Percentiles rank a stretch among this genome's conserved stretches.
Conservation (phyloP, 1,140 invertebrate genomes). For the Cyrtorhinus lividipennis region DNA sequence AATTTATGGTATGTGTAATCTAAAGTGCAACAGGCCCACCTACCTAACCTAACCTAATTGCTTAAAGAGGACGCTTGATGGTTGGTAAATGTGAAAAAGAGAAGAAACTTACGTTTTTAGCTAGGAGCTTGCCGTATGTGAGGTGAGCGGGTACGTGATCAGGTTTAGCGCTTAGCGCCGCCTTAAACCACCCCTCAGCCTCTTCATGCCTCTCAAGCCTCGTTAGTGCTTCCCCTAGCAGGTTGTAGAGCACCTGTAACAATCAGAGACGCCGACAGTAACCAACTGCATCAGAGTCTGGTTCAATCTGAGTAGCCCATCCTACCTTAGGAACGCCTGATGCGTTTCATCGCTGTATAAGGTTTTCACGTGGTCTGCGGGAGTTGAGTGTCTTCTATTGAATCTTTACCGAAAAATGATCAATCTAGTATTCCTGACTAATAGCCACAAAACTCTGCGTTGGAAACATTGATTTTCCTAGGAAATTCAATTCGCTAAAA, state of each 20-base stretch:
- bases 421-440: too few species aligned
- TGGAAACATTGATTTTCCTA: too few species aligned
- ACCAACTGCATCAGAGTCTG: not conserved
- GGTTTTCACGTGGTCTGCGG: too few species aligned
- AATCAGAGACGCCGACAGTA: not conserved
- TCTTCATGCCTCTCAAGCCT: slow-evolving; percentile 37
- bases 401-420: too few species aligned
- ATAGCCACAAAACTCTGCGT: too few species aligned
- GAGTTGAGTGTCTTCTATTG: too few species aligned
- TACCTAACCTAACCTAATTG: too few species aligned
- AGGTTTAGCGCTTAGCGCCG: slow-evolving; percentile 41
- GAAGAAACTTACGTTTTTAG: slow-evolving; percentile 61
- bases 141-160: slow-evolving; percentile 59
- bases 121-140: slow-evolving; percentile 77
- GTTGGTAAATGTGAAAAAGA: not conserved
- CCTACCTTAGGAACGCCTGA: too few species aligned
- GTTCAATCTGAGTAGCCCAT: not conserved
- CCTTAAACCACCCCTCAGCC: slow-evolving; percentile 46
- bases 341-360: too few species aligned
- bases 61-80: not conserved
- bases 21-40: too few species aligned
- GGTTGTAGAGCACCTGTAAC: slow-evolving; percentile 29
- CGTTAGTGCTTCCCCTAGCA: slow-evolving; percentile 30
- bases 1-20: too few species aligned
- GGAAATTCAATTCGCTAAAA: too few species aligned